Conservation (phyloP, 1,140 invertebrate genomes). For the Ericerus pela region DNA sequence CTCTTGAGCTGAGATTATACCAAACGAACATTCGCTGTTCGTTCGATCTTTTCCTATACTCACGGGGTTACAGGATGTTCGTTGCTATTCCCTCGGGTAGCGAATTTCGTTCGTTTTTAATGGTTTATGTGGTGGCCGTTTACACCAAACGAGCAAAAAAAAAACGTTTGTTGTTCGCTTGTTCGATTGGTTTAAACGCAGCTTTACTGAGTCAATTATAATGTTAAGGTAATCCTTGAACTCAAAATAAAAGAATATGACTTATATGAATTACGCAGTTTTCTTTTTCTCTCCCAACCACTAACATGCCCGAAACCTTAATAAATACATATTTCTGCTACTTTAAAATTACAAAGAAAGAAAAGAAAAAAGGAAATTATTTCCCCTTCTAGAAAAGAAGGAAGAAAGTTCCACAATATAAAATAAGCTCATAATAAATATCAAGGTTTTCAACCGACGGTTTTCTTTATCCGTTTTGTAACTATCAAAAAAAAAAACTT, state of each 20-base stretch:
- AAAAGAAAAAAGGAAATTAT: too few species aligned
- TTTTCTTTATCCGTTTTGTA: too few species aligned
- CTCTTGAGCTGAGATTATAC: too few species aligned
- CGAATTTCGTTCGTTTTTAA: too few species aligned
- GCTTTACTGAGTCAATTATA: neutral
- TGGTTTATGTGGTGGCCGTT: too few species aligned
- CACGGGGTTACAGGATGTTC: neutral
- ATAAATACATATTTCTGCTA: too few species aligned
- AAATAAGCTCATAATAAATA: slow-evolving; percentile 9
- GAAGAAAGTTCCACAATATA: neutral
- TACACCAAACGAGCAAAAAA: too few species aligned
- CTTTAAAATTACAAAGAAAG: neutral
- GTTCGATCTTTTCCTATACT: neutral
- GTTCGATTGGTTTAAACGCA: too few species aligned
- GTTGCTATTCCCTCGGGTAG: too few species aligned
- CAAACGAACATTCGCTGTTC: too few species aligned
- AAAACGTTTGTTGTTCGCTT: too few species aligned
- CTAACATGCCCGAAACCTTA: neutral
- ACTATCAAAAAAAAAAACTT: too few species aligned
- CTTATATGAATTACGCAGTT: neutral
- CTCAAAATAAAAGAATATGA: neutral
- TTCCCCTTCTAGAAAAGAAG: neutral
- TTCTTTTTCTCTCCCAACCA: neutral
- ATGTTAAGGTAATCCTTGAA: neutral
- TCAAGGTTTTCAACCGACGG: neutral